Percentiles rank a stretch among this genome's conserved stretches.
phyloP scores from a whole-genome alignment of 2,113 vertebrate genomes.

The Phrynosoma blainvillii region DNA sequence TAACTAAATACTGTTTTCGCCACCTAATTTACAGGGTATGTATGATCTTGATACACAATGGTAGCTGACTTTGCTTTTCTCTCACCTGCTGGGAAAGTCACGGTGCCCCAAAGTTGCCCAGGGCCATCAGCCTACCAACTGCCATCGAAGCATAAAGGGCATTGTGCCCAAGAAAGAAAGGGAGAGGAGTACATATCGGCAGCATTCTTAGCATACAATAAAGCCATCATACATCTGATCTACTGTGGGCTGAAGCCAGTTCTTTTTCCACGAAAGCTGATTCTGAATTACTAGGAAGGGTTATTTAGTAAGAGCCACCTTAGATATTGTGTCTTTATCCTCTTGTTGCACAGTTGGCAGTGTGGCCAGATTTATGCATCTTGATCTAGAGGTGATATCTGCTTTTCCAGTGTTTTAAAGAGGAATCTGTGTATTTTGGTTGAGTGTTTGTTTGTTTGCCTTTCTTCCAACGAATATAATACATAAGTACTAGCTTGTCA shows the following conservation, averaged over 20 bases:
- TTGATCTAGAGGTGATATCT: too few relatives aligned
- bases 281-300: not conserved
- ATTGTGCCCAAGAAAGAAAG: not conserved
- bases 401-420: too few relatives aligned
- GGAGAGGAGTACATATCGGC: not conserved
- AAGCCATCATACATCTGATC: not conserved
- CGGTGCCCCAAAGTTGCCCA: not conserved
- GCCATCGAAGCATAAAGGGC: not conserved
- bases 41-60: constrained; percentile 49
- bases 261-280: not conserved
- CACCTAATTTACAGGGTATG: constrained; percentile 51
- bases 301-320: not conserved
- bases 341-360: not conserved
- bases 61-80: not conserved
- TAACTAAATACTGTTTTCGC: constrained; percentile 26
- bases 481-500: not conserved
- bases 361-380: too few relatives aligned
- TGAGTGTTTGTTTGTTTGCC: not conserved
- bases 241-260: not conserved
- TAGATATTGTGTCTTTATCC: not conserved
- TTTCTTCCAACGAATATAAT: not conserved
- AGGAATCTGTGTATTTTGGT: not conserved
- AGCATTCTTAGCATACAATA: not conserved
- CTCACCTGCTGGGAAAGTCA: not conserved
- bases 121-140: too few relatives aligned